Evolutionary conservation across 2,888 invertebrate species (phyloP).

Genomic region (Panzeria rudis): DNA sequence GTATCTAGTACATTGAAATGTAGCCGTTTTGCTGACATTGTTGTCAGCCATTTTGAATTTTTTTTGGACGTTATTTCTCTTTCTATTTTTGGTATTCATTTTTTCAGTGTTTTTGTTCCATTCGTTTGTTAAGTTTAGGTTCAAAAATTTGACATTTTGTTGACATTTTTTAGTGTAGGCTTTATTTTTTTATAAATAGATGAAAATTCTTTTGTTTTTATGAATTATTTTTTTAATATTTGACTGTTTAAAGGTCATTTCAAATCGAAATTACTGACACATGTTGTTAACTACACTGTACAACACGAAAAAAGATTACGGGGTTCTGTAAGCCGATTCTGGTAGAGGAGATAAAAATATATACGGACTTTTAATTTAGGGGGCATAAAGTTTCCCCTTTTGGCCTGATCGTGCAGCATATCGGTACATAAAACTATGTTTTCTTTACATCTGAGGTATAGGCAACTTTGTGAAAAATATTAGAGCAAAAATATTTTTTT

Average conservation of each 20-base stretch:
- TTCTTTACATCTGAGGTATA: no score
- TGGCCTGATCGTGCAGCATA: no score
- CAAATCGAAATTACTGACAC: no score
- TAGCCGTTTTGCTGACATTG: constrained; percentile 71
- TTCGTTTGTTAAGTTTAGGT: constrained; percentile 35
- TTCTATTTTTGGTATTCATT: constrained; percentile 4
- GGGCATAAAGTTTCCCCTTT: no score
- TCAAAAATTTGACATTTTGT: constrained; percentile 64
- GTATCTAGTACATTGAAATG: constrained; percentile 5
- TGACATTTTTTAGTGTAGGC: constrained; percentile 46
- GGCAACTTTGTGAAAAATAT: no score
- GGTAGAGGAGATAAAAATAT: no score
- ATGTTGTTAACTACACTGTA: no score
- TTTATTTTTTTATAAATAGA: constrained; percentile 46
- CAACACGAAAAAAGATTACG: no score
- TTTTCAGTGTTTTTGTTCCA: not conserved
- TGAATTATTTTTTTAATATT: not conserved
- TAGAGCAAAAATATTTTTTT: no score
- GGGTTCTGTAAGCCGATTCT: no score
- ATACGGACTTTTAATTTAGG: no score
- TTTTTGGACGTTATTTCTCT: constrained; percentile 46
- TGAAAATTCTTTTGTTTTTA: constrained; percentile 27
- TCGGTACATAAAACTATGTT: no score
- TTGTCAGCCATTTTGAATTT: constrained; percentile 82
- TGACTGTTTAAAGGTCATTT: constrained; percentile 38